Evolutionary conservation across 1,140 invertebrate species (phyloP), one percentile per base, ranked within the genome.

Genomic region (Lepidostoma basale): DNA sequence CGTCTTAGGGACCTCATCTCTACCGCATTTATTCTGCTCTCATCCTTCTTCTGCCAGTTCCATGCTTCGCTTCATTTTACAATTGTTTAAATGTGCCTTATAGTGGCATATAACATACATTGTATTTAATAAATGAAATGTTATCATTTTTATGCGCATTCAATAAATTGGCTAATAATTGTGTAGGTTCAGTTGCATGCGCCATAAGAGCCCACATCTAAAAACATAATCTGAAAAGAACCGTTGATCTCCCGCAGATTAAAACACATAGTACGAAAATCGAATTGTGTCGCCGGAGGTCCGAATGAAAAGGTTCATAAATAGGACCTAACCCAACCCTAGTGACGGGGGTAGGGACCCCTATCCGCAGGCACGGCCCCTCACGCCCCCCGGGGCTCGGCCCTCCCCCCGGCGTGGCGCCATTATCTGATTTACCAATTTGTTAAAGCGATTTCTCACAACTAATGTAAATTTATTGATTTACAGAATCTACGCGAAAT

Each of bases 341-440:
- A 23, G 18, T n/a, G 3, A 12, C 22, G 9, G 0, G 1, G 25
- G 45, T 25, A n/a, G n/a, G n/a, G n/a, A 49, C 47, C n/a, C 6
- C 49, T 25, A 22, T 22, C 2, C 44, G 20, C 10, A 20, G 44
- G 16, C n/a, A n/a, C 8, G 22, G 45, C 2, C 16, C 52, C 26
- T 33, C 5, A 6, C 25, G 52, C 3, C 52, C 54, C 54, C 54
- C 54, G 54, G 3, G 33, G 54, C 14, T 1, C 18, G 30, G 30
- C 30, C 54, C 54, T 25, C 54, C 30, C 26, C 54, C 54, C 14
- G 18, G 18, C 54, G 14, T 23, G 30, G 33, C 54, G 16, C 54
- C 54, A 33, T 62, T 63, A 63, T 63, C 60, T 63, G 60, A 63
- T 63, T 49, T 63, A 47, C 44, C 60, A 45, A 63, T 47, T 63